A percentile compares a stretch with the other conserved stretches of the same genome.
Evolutionary conservation across 2,888 invertebrate species (phyloP).

Genomic region (Oscheius sp.): DNA sequence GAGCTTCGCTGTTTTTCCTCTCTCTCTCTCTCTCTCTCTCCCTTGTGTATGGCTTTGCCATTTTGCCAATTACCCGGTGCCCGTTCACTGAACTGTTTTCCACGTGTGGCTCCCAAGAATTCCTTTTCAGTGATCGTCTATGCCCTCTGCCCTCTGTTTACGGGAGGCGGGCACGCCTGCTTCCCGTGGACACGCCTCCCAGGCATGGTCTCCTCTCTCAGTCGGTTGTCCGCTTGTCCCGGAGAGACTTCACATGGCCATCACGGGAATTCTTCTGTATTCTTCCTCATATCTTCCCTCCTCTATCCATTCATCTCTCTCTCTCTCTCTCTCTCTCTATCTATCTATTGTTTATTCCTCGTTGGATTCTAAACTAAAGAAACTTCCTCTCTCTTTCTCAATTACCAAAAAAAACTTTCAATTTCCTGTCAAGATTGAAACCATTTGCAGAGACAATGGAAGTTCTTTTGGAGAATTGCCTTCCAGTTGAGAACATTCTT

Average conservation of each 20-base stretch:
- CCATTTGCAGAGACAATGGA: conserved; percentile 6
- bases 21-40: background rate
- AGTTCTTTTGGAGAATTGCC: conserved; percentile 2
- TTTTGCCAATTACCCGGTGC: background rate
- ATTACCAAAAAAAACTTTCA: too few species aligned
- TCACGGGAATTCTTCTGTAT: background rate
- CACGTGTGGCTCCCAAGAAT: background rate
- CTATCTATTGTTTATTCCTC: background rate
- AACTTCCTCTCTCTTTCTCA: background rate
- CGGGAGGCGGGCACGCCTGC: conserved; percentile 6
- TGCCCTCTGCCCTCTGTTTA: conserved; percentile 13
- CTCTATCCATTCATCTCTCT: background rate
- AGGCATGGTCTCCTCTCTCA: conserved; percentile 3
- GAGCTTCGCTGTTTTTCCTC: background rate
- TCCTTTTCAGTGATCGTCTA: background rate
- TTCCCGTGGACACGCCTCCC: conserved; percentile 1
- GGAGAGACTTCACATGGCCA: conserved; percentile 4
- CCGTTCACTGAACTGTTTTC: conserved; percentile 10
- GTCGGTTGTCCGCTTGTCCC: background rate
- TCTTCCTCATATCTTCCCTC: background rate
- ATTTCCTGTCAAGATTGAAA: too few species aligned
- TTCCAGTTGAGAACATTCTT: background rate
- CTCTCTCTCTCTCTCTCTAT: background rate
- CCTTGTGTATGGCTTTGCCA: background rate
- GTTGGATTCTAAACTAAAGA: too few species aligned